These are phyloP conservation scores for Cryptocheilus praepositus DNA, from an alignment of 2,888 invertebrate genomes.

Conservation along the genomic window DNA sequence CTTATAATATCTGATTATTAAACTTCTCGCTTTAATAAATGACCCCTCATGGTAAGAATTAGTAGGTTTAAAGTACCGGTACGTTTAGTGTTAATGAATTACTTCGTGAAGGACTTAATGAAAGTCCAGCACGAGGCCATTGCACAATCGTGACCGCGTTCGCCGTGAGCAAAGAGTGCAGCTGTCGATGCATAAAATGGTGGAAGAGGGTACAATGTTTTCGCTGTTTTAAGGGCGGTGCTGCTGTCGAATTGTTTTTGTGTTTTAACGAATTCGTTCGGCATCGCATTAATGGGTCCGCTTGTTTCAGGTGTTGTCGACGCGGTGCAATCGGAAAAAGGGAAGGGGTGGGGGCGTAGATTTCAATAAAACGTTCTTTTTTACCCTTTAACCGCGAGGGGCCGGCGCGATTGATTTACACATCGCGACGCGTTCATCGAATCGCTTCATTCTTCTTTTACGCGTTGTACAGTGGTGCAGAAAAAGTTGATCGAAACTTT, in stretches of 20 bases:
- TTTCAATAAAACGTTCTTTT: conserved; percentile 4
- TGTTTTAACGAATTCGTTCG: not conserved
- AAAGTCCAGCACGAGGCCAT: too few relatives aligned
- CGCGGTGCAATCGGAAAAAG: not conserved
- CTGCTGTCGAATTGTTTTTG: not conserved
- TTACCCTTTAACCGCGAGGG: not conserved
- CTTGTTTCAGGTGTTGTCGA: not conserved
- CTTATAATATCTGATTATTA: too few relatives aligned
- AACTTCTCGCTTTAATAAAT: too few relatives aligned
- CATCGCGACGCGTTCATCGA: not conserved
- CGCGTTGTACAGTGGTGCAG: too few relatives aligned
- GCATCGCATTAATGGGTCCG: not conserved
- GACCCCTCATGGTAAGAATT: too few relatives aligned
- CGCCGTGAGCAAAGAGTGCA: too few relatives aligned
- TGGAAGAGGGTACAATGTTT: not conserved
- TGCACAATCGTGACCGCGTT: too few relatives aligned
- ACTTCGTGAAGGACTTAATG: too few relatives aligned
- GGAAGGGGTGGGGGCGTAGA: not conserved
- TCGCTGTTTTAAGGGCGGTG: not conserved
- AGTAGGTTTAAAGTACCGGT: too few relatives aligned
- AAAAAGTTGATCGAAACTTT: too few relatives aligned
- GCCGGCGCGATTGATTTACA: not conserved
- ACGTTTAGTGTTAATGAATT: too few relatives aligned
- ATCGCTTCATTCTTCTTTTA: conserved; percentile 1
- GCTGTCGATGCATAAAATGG: too few relatives aligned